Conservation (phyloP, 2,888 invertebrate genomes). For the Trichopria drosophilae region DNA sequence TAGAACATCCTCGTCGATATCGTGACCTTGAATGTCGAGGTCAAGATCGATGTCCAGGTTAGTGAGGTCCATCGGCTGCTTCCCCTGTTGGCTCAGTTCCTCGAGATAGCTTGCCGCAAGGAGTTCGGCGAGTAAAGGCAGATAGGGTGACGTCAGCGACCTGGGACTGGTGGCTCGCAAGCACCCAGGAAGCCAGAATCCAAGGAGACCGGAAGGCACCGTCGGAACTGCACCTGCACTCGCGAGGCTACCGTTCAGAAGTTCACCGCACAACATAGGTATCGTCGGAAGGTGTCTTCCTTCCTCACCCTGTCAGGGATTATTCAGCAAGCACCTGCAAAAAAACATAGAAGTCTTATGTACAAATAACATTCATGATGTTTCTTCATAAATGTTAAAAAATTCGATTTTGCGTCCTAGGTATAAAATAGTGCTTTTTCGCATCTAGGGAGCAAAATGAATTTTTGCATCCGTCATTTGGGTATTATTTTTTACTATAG, state of each 20-base stretch:
- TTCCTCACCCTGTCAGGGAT: slow-evolving; percentile 40
- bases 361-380: slow-evolving; percentile 4
- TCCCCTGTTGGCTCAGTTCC: slow-evolving; percentile 29
- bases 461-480: too few relatives aligned
- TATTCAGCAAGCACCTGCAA: slow-evolving; percentile 33
- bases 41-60: slow-evolving; percentile 45
- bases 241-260: slow-evolving; percentile 58
- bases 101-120: slow-evolving; percentile 50
- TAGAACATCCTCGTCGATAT: slow-evolving; percentile 54
- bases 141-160: slow-evolving; percentile 49
- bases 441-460: too few relatives aligned
- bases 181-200: slow-evolving; percentile 56
- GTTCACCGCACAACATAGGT: slow-evolving; percentile 59
- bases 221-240: slow-evolving; percentile 57
- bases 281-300: slow-evolving; percentile 38
- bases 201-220: slow-evolving; percentile 54
- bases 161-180: slow-evolving; percentile 52
- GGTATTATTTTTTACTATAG: too few relatives aligned
- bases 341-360: slow-evolving; percentile 2
- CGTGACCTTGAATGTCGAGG: slow-evolving; percentile 46
- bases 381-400: too few relatives aligned
- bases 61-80: slow-evolving; percentile 44
- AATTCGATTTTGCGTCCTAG: too few relatives aligned
- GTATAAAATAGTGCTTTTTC: too few relatives aligned
- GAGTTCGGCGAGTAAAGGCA: slow-evolving; percentile 53